Percentiles rank a stretch among this genome's conserved stretches.
These are phyloP conservation scores for Philopotamus ludificatus DNA, from an alignment of 1,140 invertebrate species.

Conservation along the genomic window DNA sequence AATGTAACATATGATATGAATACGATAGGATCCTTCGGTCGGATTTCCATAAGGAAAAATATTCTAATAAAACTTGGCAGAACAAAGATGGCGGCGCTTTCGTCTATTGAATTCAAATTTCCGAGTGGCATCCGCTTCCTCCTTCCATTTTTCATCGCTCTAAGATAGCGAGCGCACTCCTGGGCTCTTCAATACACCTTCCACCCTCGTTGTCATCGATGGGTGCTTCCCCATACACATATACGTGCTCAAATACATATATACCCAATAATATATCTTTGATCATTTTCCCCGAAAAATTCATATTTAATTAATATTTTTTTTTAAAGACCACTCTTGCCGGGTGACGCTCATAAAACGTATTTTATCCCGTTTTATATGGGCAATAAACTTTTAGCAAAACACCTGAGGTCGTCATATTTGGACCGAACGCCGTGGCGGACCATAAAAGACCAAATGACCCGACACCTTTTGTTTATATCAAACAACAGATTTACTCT, in stretches of 20 bases:
- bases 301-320: background rate
- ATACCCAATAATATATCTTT: background rate
- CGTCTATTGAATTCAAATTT: conserved; percentile 16
- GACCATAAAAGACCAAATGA: background rate
- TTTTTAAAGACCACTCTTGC: background rate
- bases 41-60: too few relatives aligned
- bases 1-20: too few relatives aligned
- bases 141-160: background rate
- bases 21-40: too few relatives aligned
- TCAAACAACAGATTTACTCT: too few relatives aligned
- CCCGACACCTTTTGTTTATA: too few relatives aligned
- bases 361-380: background rate
- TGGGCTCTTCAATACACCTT: background rate
- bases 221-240: too few relatives aligned
- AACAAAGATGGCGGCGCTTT: conserved; percentile 3
- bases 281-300: background rate
- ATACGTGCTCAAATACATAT: too few relatives aligned
- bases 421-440: background rate
- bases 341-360: background rate
- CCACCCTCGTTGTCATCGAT: background rate
- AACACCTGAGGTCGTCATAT: background rate
- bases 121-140: conserved; percentile 3
- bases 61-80: background rate
- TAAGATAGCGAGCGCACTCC: background rate
- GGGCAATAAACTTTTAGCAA: background rate